phyloP scores from a whole-genome alignment of 2,113 vertebrate genomes.

The Myotis lucifugus region DNA sequence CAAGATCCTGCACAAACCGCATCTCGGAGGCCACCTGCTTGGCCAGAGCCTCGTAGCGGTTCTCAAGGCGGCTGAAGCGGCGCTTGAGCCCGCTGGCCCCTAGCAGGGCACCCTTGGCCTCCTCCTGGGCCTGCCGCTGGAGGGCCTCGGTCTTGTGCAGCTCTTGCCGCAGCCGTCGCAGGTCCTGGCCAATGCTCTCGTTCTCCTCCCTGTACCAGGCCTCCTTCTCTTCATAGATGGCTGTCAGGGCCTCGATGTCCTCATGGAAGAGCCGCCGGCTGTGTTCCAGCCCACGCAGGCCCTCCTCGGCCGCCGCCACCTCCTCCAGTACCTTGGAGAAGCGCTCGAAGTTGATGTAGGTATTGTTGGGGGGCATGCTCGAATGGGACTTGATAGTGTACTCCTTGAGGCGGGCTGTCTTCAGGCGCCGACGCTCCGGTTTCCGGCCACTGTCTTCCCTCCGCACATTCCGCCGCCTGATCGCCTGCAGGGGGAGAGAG shows the following conservation, averaged over 20 bases:
- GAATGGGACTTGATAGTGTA: constrained; percentile 99
- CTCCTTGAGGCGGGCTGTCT: constrained; percentile 97
- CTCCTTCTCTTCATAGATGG: constrained; percentile 97
- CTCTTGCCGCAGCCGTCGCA: constrained; percentile 92
- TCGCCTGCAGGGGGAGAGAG: constrained; percentile 86
- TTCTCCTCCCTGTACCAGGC: constrained; percentile 97
- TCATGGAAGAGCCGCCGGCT: constrained; percentile 93
- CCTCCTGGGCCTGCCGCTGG: constrained; percentile 94
- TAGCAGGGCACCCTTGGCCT: constrained; percentile 87
- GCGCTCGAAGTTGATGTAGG: constrained; percentile 97
- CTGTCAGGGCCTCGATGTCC: constrained; percentile 93
- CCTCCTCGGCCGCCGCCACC: constrained; percentile 92
- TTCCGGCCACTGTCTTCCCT: constrained; percentile 92
- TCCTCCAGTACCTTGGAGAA: constrained; percentile 98
- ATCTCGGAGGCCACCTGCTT: constrained; percentile 95
- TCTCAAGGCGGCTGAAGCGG: constrained; percentile 94
- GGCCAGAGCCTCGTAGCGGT: constrained; percentile 92
- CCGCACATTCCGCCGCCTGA: constrained; percentile 95
- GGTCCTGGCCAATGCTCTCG: constrained; percentile 91
- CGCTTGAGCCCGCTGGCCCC: constrained; percentile 91
- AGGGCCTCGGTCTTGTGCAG: constrained; percentile 90
- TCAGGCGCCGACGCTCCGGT: constrained; percentile 93
- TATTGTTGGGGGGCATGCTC: constrained; percentile 99
- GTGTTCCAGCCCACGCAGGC: constrained; percentile 91
- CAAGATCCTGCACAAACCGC: constrained; percentile 96